Evolutionary conservation across 1,140 invertebrate genomes (phyloP).

Genomic region (Tenebrio molitor): DNA sequence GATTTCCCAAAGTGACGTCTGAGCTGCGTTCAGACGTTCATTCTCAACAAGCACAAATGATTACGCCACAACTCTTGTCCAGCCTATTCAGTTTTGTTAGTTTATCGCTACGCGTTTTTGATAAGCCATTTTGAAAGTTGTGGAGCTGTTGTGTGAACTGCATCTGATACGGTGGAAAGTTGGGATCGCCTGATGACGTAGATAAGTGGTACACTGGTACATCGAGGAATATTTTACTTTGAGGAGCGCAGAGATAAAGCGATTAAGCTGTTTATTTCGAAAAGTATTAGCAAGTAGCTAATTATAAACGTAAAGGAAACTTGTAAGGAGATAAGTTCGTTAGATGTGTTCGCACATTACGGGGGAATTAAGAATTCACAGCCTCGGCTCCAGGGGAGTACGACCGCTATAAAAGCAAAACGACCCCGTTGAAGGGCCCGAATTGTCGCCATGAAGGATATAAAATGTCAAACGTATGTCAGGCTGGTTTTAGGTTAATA

Average conservation of each 20-base stretch:
- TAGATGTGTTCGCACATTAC: conserved; percentile 6
- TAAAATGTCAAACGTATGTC: not conserved
- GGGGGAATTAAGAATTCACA: not conserved
- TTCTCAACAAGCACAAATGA: too few relatives aligned
- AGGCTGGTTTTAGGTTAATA: not conserved
- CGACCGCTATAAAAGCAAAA: conserved; percentile 4
- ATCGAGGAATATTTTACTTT: not conserved
- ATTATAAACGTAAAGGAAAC: conserved; percentile 23
- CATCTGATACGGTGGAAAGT: too few relatives aligned
- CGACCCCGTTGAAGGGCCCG: not conserved
- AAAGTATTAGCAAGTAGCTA: conserved; percentile 3
- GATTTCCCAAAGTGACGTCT: too few relatives aligned
- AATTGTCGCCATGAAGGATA: conserved; percentile 3
- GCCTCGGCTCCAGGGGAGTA: not conserved
- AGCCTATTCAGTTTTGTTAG: too few relatives aligned
- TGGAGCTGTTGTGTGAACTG: too few relatives aligned
- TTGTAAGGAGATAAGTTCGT: conserved; percentile 5
- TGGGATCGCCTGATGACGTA: too few relatives aligned
- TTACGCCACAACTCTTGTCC: too few relatives aligned
- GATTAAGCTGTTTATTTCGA: conserved; percentile 8
- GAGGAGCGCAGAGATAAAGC: not conserved
- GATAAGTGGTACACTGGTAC: too few relatives aligned
- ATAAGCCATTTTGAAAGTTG: too few relatives aligned
- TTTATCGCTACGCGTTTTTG: too few relatives aligned
- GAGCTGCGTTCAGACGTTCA: too few relatives aligned